A percentile compares a stretch with the other conserved stretches of the same genome.
Evolutionary conservation across 1,140 invertebrate genomes (phyloP).

Genomic region (Plodia interpunctella): DNA sequence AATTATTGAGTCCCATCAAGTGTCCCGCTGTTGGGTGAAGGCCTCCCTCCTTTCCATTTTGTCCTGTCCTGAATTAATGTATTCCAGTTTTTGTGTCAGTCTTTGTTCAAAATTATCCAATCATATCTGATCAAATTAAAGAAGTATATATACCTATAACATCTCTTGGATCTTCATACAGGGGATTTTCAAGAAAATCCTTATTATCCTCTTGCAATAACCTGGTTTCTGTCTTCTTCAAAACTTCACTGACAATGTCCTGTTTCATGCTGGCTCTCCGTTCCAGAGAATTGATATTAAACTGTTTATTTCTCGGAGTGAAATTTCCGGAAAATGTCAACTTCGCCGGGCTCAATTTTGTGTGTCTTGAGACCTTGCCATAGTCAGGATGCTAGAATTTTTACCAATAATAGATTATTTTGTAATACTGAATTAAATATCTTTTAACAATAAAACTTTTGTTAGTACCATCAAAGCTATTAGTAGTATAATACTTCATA

Average conservation of each 20-base stretch:
- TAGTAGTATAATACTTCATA: too few species aligned
- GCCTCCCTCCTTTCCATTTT: too few species aligned
- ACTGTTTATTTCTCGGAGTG: conserved; percentile 33
- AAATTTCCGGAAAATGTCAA: conserved; percentile 55
- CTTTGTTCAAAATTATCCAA: too few species aligned
- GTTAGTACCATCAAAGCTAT: too few species aligned
- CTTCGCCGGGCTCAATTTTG: conserved; percentile 29
- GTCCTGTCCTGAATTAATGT: too few species aligned
- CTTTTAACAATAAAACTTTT: too few species aligned
- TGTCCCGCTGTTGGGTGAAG: too few species aligned
- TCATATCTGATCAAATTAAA: background rate
- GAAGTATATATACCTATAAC: conserved; percentile 40
- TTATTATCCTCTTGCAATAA: conserved; percentile 24
- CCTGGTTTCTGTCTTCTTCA: conserved; percentile 44
- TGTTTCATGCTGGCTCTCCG: conserved; percentile 43
- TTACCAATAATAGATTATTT: background rate
- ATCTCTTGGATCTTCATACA: conserved; percentile 65
- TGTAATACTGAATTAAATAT: conserved; percentile 25
- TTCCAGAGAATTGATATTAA: conserved; percentile 39
- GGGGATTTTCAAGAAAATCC: conserved; percentile 39
- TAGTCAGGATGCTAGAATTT: conserved; percentile 26
- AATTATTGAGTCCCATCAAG: too few species aligned
- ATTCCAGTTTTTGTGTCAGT: too few species aligned
- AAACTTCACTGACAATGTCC: conserved; percentile 49
- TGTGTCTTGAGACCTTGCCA: conserved; percentile 32